Base-by-base conservation (phyloP, 2,797 vertebrate species). In the Sylvia borin region DNA sequence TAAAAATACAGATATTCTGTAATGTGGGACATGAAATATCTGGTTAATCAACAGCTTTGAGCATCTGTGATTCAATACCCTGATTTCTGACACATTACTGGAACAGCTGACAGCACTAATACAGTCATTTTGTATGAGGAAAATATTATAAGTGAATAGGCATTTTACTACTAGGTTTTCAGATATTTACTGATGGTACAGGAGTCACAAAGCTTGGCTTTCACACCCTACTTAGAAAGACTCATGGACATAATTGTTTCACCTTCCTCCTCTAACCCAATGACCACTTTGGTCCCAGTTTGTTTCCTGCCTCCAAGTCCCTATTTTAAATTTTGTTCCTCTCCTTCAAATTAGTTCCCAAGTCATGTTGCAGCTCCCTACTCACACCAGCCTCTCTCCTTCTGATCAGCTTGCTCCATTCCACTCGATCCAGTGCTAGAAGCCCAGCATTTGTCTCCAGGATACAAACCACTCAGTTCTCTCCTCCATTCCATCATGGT, bases 21-120 rank as follows among this genome's bases (percentile, higher is more conserved):
- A 58, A 88, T 43, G n/a, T 62, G 38, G 42, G 62, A 83, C 85
- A 75, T 43, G 61, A 90, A 94, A 73, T 87, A 85, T 14, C 68
- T 89, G 51, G 78, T 91, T 96, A 92, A 92, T 93, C 89, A 90
- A 80, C 75, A 93, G 72, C 75, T 92, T 82, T 77, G 48, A 93
- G 60, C 64, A 95, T 67, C 71, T 91, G 64, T 61, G 74, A 85
- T 77, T 90, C 79, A 91, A 81, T 57, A 77, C 19, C 48, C 65
- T 75, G 68, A 42, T 83, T 93, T 88, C 53, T 93, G 54, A 86
- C 51, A 58, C 43, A 2, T 76, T 91, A 68, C 65, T 36, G 31
- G 47, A 75, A 84, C 9, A 93, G 73, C 66, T 95, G 90, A 86
- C 72, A 88, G 79, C 66, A 81, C n/a, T 77, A 92, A 82, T 64